These are phyloP conservation scores for Chaetops frenatus DNA, from an alignment of 2,113 vertebrate species.

Conservation along the genomic window DNA sequence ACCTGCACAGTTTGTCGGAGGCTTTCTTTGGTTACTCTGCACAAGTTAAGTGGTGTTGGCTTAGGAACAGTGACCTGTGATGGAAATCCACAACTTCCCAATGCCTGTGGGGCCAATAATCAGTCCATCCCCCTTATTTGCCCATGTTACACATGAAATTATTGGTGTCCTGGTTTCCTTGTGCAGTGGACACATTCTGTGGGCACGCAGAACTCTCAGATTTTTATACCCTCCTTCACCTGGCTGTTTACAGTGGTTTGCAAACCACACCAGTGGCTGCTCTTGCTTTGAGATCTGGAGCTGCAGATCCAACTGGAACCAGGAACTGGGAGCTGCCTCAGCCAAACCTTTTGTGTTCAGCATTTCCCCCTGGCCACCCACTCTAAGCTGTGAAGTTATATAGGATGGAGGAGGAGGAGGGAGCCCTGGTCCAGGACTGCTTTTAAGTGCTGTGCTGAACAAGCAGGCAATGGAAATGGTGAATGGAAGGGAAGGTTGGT, in stretches of 20 bases:
- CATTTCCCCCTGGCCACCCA: background rate
- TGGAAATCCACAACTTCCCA: background rate
- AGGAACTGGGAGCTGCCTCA: background rate
- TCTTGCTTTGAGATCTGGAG: background rate
- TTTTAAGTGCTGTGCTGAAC: background rate
- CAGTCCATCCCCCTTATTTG: background rate
- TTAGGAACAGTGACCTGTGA: background rate
- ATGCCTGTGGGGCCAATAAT: background rate
- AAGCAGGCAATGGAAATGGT: background rate
- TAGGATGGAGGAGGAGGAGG: background rate
- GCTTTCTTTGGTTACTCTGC: background rate
- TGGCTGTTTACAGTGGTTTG: background rate
- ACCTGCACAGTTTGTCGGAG: background rate
- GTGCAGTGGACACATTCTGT: background rate
- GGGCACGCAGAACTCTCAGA: accelerated
- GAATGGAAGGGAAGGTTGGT: background rate
- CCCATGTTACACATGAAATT: background rate
- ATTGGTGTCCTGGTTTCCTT: background rate
- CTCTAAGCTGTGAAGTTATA: background rate
- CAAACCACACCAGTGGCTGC: background rate
- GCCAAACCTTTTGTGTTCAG: background rate
- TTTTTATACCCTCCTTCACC: accelerated
- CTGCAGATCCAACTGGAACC: accelerated
- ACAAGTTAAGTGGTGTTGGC: background rate
- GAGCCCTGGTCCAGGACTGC: background rate